Conservation (phyloP, 1,140 invertebrate genomes). For the Diorhabda elongata region DNA sequence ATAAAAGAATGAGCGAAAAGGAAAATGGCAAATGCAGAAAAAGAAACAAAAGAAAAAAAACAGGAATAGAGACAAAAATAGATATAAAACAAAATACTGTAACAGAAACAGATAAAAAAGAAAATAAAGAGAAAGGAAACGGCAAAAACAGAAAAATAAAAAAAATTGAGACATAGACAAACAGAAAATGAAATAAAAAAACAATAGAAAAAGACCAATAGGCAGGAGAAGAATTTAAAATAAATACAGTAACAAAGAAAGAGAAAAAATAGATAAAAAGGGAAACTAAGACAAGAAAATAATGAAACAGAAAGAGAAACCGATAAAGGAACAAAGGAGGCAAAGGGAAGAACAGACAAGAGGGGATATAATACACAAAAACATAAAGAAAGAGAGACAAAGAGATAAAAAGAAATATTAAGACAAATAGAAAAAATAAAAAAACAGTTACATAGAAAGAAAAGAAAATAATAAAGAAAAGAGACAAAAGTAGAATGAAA, state of each 20-base stretch:
- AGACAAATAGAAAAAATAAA: not conserved
- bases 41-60: too few species aligned
- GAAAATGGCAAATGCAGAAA: too few species aligned
- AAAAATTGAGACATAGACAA: not conserved
- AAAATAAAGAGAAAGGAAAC: too few species aligned
- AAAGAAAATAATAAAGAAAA: not conserved
- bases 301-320: not conserved
- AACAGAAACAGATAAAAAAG: too few species aligned
- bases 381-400: not conserved
- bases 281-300: not conserved
- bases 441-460: not conserved
- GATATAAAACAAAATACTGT: too few species aligned
- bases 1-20: too few species aligned
- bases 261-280: not conserved
- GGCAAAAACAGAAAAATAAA: not conserved
- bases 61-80: too few species aligned
- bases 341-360: not conserved
- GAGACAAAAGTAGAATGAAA: not conserved
- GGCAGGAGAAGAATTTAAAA: not conserved
- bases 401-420: not conserved
- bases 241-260: not conserved
- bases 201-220: not conserved
- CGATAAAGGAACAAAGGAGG: not conserved
- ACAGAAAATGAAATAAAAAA: not conserved
- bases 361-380: not conserved